Conservation (phyloP, 2,888 invertebrate species). For the Chymomyza fuscimana region DNA sequence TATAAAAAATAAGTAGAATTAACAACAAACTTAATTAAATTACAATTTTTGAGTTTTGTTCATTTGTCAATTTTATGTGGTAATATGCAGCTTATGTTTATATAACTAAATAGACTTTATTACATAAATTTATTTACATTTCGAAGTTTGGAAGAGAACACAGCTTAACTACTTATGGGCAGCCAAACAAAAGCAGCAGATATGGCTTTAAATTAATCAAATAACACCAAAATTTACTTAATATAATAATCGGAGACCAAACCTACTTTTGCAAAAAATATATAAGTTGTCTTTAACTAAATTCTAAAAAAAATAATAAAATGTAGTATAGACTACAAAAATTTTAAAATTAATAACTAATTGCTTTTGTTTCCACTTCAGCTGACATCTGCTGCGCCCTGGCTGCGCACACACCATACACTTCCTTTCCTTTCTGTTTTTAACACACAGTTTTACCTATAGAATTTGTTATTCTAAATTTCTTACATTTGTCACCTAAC, state of each 20-base stretch:
- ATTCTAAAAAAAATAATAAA: background rate
- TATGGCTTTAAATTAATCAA: background rate
- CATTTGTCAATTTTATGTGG: background rate
- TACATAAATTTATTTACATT: constrained; percentile 2
- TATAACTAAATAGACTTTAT: background rate
- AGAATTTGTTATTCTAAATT: constrained; percentile 17
- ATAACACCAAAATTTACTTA: too few relatives aligned
- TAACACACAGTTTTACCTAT: background rate
- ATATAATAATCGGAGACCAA: too few relatives aligned
- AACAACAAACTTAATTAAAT: constrained; percentile 53
- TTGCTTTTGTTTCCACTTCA: constrained; percentile 1
- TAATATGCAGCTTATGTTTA: background rate
- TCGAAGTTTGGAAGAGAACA: background rate
- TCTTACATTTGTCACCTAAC: constrained; percentile 43
- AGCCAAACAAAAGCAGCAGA: background rate
- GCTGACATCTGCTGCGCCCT: background rate
- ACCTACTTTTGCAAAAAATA: too few relatives aligned
- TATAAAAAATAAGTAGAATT: constrained; percentile 42
- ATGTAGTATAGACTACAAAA: background rate
- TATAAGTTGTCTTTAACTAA: too few relatives aligned
- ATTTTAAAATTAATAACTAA: background rate
- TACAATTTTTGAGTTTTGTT: constrained; percentile 31
- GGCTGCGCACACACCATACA: background rate
- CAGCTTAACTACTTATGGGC: background rate
- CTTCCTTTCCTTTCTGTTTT: background rate